Evolutionary conservation across 2,888 invertebrate genomes (phyloP).

Genomic region (Drosophila neonasuta): DNA sequence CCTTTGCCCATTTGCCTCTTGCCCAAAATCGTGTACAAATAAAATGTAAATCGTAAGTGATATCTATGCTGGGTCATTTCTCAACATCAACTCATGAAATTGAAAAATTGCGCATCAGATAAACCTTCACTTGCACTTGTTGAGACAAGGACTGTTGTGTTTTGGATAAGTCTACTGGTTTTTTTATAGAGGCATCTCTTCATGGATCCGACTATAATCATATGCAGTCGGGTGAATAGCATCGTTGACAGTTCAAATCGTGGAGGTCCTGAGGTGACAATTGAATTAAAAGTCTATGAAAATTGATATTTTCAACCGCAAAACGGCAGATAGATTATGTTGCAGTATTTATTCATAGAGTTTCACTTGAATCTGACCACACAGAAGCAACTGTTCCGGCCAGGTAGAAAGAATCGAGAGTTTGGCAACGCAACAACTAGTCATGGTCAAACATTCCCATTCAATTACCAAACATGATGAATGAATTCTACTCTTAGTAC

Average conservation of each 20-base stretch:
- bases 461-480: conserved; percentile 63
- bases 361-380: conserved; percentile 59
- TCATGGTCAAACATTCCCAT: conserved; percentile 26
- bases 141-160: background rate
- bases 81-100: conserved; percentile 72
- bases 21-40: conserved; percentile 43
- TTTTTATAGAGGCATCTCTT: conserved; percentile 27
- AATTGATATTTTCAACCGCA: conserved; percentile 67
- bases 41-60: conserved; percentile 74
- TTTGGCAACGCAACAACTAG: conserved; percentile 21
- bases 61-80: conserved; percentile 61
- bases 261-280: conserved; percentile 67
- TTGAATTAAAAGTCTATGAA: conserved; percentile 56
- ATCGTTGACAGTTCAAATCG: conserved; percentile 60
- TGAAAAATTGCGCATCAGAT: conserved; percentile 74
- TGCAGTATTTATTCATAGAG: conserved; percentile 4
- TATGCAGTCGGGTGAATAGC: conserved; percentile 15
- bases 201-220: conserved; percentile 10
- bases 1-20: conserved; percentile 16
- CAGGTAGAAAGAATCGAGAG: conserved; percentile 27
- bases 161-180: background rate
- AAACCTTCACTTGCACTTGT: conserved; percentile 43
- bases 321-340: conserved; percentile 36
- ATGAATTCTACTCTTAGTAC: conserved; percentile 40
- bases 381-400: conserved; percentile 32